Percentiles rank a stretch among this genome's conserved stretches.
Evolutionary conservation across 2,888 invertebrate species (phyloP).

Genomic region (Acutogordius australiensis): DNA sequence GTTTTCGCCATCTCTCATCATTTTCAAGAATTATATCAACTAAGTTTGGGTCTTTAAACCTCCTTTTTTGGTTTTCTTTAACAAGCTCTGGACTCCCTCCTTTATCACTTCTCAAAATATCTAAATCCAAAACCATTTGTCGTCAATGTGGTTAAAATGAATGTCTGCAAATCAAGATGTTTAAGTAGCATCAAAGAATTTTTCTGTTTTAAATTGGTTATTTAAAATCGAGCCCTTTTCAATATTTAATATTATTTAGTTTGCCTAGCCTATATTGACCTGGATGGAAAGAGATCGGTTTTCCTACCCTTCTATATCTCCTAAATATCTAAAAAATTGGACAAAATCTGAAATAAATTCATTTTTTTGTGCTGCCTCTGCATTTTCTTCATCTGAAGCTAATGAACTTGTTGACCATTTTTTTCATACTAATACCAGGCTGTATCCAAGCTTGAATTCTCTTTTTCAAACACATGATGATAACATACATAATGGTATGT

Average conservation of each 20-base stretch:
- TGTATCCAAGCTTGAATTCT: too few species aligned
- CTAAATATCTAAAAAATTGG: too few species aligned
- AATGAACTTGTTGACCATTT: neutral
- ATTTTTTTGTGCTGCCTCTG: neutral
- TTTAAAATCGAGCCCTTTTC: too few species aligned
- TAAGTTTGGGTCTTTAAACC: slow-evolving; percentile 63
- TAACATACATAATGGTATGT: neutral
- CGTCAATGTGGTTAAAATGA: too few species aligned
- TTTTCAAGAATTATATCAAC: slow-evolving; percentile 67
- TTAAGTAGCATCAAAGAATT: too few species aligned
- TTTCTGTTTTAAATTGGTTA: too few species aligned
- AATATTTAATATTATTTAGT: too few species aligned
- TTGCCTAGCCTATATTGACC: too few species aligned
- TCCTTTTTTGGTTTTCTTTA: slow-evolving; percentile 57
- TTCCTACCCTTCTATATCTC: too few species aligned
- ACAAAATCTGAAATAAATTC: neutral
- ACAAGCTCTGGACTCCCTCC: slow-evolving; percentile 69
- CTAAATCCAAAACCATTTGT: slow-evolving; percentile 95
- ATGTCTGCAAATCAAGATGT: too few species aligned
- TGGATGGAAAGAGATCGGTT: too few species aligned
- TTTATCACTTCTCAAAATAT: slow-evolving; percentile 75
- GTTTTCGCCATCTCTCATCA: slow-evolving; percentile 61
- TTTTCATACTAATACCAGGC: neutral
- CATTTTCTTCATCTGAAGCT: neutral
- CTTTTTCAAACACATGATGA: too few species aligned